phyloP scores from a whole-genome alignment of 2,797 vertebrate genomes.

The Melanotaenia trifasciata region DNA sequence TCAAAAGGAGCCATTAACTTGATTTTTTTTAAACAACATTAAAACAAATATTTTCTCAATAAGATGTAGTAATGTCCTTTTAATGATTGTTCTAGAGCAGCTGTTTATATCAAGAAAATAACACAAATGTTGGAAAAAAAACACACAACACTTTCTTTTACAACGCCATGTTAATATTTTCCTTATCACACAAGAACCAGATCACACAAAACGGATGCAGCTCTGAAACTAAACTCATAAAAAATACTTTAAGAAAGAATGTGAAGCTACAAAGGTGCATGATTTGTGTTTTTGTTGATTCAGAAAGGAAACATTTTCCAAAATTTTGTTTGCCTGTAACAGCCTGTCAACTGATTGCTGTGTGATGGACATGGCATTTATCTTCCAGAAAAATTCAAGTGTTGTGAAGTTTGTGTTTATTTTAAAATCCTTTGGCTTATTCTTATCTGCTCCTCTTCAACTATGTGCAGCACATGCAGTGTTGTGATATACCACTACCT shows the following conservation, averaged over 20 bases:
- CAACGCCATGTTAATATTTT: background rate
- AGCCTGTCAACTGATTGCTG: no score
- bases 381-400: background rate
- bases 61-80: background rate
- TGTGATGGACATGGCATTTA: background rate
- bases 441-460: background rate
- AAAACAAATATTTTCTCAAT: background rate
- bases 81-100: background rate
- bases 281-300: background rate
- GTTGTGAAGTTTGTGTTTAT: background rate
- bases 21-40: background rate
- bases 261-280: background rate
- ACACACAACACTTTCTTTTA: background rate
- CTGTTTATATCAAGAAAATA: background rate
- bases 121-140: background rate
- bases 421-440: background rate
- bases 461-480: background rate
- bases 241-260: background rate
- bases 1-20: background rate
- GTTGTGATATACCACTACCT: no score
- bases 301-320: background rate
- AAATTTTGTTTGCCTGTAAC: background rate
- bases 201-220: background rate
- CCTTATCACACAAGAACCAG: background rate
- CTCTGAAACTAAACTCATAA: background rate